Base-by-base conservation (phyloP, 1,140 invertebrate genomes). In the Dreissena rostriformis region DNA sequence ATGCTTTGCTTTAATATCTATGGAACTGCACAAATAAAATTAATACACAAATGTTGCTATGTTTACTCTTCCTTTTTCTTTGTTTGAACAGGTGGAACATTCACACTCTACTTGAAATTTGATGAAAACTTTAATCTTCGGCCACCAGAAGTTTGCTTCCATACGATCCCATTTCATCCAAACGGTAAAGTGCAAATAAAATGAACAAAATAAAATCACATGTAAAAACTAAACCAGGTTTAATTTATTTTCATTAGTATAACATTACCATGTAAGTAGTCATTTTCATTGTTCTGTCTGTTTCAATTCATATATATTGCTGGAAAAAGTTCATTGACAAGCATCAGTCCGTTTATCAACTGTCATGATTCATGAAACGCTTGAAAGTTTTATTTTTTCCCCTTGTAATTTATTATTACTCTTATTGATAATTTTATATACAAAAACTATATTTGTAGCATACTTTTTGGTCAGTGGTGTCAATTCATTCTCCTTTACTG, bases 121-220 rank as follows among this genome's bases (percentile, higher is more conserved):
- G 90, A 91, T 91, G 91, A 92, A 74, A 71, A 92, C 79, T 92
- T 88, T 72, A 92, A 91, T 75, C 26, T 80, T 7, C 68, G 88
- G 55, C 92, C 92, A 74, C 92, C 92, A 72, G 80, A 89, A 83
- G 78, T 93, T 17, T 90, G 88, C 83, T 93, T 93, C 77, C 91
- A 92, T 68, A 93, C 92, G 5, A 90, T 93, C 82, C 92, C 92
- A 29, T 93, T 91, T 72, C 92, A 93, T 89, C 92, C 92, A 72
- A 93, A 93, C 88, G 90, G 92, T 93, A 86, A n/a, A 91, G 90
- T 81, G 57, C 57, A 61, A 24, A 61, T 6, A 6, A 6, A 5
- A 61, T 24, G 6, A 19, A 61, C n/a, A 11, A n/a, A 24, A 61
- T 19, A 24, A 6, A 12, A n/a, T 61, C 57, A 61, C 22, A 61